These are phyloP conservation scores for Lampris incognitus DNA, from an alignment of 2,113 vertebrate genomes.

Conservation along the genomic window DNA sequence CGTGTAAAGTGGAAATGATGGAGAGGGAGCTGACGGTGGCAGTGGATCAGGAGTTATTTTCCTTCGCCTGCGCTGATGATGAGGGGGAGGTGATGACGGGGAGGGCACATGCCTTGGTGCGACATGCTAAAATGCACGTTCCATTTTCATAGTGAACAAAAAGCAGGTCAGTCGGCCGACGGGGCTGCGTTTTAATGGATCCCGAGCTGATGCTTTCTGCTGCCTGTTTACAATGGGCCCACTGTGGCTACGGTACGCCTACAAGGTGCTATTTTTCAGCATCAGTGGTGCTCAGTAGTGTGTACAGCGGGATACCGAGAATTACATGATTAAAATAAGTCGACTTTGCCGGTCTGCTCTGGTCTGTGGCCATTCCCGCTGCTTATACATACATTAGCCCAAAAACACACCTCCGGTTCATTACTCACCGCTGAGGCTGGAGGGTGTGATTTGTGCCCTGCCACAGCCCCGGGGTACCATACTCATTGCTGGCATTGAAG, in stretches of 20 bases:
- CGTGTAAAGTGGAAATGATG: slow-evolving; percentile 43
- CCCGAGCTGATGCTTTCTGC: slow-evolving; percentile 56
- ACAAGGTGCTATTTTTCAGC: slow-evolving; percentile 61
- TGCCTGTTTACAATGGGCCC: slow-evolving; percentile 59
- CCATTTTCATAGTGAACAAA: slow-evolving; percentile 44
- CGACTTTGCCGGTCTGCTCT: slow-evolving; percentile 13
- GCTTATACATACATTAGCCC: slow-evolving; percentile 47
- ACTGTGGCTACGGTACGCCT: slow-evolving; percentile 61
- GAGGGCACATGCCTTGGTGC: neutral
- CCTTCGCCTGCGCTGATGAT: neutral
- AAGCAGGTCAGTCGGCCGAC: slow-evolving; percentile 38
- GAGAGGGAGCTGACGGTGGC: slow-evolving; percentile 20
- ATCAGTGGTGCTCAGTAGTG: slow-evolving; percentile 23
- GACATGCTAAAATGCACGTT: slow-evolving; percentile 46
- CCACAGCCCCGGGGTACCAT: slow-evolving; percentile 34
- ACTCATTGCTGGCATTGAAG: slow-evolving; percentile 32
- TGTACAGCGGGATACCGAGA: slow-evolving; percentile 35
- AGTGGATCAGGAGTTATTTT: slow-evolving; percentile 15
- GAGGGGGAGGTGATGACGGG: slow-evolving; percentile 20
- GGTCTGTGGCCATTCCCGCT: slow-evolving; percentile 28
- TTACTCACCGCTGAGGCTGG: slow-evolving; percentile 5
- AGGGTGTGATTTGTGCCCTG: slow-evolving; percentile 50
- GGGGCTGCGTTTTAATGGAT: slow-evolving; percentile 62
- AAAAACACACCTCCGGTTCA: neutral
- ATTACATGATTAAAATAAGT: slow-evolving; percentile 53